Evolutionary conservation across 2,888 invertebrate species (phyloP), one percentile per base, ranked within the genome.

Genomic region (Synanthedon andrenaeformis): DNA sequence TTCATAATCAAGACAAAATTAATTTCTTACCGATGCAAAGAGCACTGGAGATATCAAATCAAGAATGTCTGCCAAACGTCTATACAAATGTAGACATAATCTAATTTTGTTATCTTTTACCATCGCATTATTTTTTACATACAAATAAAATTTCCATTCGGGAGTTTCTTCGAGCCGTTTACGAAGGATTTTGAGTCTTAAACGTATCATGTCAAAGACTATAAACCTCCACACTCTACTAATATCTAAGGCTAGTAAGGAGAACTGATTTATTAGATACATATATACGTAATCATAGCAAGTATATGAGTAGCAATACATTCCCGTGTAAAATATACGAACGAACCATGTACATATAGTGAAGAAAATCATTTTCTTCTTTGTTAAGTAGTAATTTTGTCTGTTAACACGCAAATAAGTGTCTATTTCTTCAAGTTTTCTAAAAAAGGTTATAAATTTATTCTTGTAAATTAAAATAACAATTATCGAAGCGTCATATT

Each of bases 151-250:
- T 58, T 75, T 69, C 19, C 58, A 61, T 14, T 72, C 69, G 0
- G 75, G 72, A 42, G 62, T 59, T 55, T 85, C 84, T 52, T 77
- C 72, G 42, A 86, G 58, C 51, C 83, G 68, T 19, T 64, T 51
- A 0, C 81, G 70, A 0, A 86, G 66, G 2, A 76, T 59, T 52
- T 68, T 74, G 35, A 86, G 64, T 42, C 86, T 70, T 58, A 72
- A 74, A 28, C 82, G 67, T 13, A 84, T 62, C 8, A 71, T 63
- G 58, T 83, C 77, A 49, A 81, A 76, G 12, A 85, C 42, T 12
- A 75, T 60, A 54, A 75, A 81, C 45, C 86, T 66, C 85, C 83
- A 85, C 0, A 81, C 76, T 56, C 85, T 64, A 59, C 74, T 80
- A 3, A 80, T 58, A 63, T 86, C 85, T 11, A 86, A 66, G 12